Conservation (phyloP, 2,797 vertebrate genomes). For the Intellagama lesueurii region DNA sequence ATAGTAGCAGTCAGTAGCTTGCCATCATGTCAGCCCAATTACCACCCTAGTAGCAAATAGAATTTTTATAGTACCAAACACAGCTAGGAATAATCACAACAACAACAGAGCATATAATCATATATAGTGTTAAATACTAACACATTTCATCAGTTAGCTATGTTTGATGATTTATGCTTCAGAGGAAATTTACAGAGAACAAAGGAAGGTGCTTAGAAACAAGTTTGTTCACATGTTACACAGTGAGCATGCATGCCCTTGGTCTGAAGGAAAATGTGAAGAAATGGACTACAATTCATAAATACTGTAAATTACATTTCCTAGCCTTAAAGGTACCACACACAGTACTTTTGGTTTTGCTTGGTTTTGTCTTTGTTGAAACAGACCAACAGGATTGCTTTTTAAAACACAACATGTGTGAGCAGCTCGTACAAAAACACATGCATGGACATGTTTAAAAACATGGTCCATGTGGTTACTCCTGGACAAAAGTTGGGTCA, state of each 20-base stretch:
- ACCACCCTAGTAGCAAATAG: slow-evolving; percentile 23
- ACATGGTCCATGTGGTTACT: not conserved
- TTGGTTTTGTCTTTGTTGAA: no score
- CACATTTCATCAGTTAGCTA: not conserved
- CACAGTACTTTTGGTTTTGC: no score
- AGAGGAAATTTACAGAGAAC: slow-evolving; percentile 6
- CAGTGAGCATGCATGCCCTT: not conserved
- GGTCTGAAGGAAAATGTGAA: not conserved
- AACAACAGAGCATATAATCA: not conserved
- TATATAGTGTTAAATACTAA: not conserved
- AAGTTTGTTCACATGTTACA: not conserved
- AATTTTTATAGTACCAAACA: slow-evolving; percentile 11
- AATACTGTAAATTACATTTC: no score
- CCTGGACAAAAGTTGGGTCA: not conserved
- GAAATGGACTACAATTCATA: no score
- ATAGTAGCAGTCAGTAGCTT: slow-evolving; percentile 43
- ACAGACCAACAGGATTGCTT: no score
- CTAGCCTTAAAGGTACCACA: no score
- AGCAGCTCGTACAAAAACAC: not conserved
- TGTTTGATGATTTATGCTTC: not conserved
- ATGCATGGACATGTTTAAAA: not conserved
- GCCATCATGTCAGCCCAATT: slow-evolving; percentile 30
- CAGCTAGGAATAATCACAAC: not conserved
- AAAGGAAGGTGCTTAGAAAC: not conserved
- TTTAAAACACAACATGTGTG: not conserved